Conservation (phyloP, 2,888 invertebrate genomes). For the Prosapia bicincta region DNA sequence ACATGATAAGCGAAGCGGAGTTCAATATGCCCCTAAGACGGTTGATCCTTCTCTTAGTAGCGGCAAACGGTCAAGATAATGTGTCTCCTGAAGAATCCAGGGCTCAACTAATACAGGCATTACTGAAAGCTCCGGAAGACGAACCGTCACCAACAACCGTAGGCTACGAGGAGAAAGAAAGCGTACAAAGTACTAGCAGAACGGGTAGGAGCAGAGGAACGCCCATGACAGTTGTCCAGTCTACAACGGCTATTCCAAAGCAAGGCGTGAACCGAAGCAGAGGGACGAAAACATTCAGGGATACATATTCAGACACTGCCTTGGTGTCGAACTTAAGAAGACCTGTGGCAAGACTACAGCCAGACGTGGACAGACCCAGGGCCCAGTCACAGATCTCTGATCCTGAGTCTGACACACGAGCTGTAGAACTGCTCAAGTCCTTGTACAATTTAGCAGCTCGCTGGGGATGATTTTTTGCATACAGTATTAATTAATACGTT, state of each 20-base stretch:
- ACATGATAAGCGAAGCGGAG: constrained; percentile 76
- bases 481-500: background rate
- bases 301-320: constrained; percentile 29
- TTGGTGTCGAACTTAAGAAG: constrained; percentile 7
- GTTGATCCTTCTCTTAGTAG: constrained; percentile 70
- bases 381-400: constrained; percentile 1
- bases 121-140: constrained; percentile 58
- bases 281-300: constrained; percentile 30
- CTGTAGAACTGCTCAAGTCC: constrained; percentile 76
- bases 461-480: constrained; percentile 55
- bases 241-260: constrained; percentile 42
- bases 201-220: constrained; percentile 8
- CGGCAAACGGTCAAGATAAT: constrained; percentile 66
- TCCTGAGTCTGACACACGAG: constrained; percentile 59
- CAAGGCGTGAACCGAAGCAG: constrained; percentile 33
- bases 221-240: constrained; percentile 43
- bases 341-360: background rate
- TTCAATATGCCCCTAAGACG: constrained; percentile 45
- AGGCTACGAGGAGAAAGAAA: background rate
- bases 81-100: constrained; percentile 65
- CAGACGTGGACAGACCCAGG: constrained; percentile 4
- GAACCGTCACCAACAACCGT: background rate
- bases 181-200: background rate
- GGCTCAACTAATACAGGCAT: constrained; percentile 62
- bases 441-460: constrained; percentile 79